phyloP scores from a whole-genome alignment of 2,888 invertebrate genomes.

The Parochlus steinenii region DNA sequence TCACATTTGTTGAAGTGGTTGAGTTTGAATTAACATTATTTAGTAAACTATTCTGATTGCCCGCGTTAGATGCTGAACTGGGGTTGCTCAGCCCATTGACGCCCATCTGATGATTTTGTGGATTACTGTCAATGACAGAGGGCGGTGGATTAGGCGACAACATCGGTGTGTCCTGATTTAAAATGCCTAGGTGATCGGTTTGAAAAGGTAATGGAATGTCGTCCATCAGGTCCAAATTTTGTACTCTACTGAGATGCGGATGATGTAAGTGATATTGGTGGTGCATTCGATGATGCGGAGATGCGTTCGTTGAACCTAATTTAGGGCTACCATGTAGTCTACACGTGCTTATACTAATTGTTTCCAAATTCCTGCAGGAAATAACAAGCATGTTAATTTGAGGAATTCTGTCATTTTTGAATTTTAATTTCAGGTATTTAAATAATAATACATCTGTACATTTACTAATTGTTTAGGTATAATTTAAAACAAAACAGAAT shows the following conservation, averaged over 20 bases:
- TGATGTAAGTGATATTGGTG: slow-evolving; percentile 10
- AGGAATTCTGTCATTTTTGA: too few relatives aligned
- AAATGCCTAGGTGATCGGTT: slow-evolving; percentile 12
- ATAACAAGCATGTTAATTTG: too few relatives aligned
- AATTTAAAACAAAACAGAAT: too few relatives aligned
- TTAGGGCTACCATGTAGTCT: slow-evolving; percentile 31
- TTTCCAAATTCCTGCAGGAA: slow-evolving; percentile 14
- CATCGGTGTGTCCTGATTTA: slow-evolving; percentile 8
- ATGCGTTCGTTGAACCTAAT: slow-evolving; percentile 29
- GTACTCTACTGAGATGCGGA: slow-evolving; percentile 21
- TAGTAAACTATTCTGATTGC: slow-evolving; percentile 8
- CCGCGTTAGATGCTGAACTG: too few relatives aligned
- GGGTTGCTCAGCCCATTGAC: too few relatives aligned
- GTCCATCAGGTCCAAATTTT: slow-evolving; percentile 28
- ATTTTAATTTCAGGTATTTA: too few relatives aligned
- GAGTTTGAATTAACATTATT: slow-evolving; percentile 1
- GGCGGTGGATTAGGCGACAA: slow-evolving; percentile 10
- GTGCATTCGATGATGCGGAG: slow-evolving; percentile 23
- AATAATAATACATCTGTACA: too few relatives aligned
- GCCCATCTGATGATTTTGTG: slow-evolving; percentile 2
- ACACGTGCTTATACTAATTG: slow-evolving; percentile 16
- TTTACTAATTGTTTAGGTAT: too few relatives aligned
- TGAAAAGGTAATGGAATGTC: slow-evolving; percentile 19
- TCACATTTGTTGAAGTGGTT: slow-evolving; percentile 11
- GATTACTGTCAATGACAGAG: slow-evolving; percentile 9